A percentile compares a stretch with the other conserved stretches of the same genome.
Evolutionary conservation across 2,888 invertebrate genomes (phyloP).

Genomic region (Cheilosia scutellata): DNA sequence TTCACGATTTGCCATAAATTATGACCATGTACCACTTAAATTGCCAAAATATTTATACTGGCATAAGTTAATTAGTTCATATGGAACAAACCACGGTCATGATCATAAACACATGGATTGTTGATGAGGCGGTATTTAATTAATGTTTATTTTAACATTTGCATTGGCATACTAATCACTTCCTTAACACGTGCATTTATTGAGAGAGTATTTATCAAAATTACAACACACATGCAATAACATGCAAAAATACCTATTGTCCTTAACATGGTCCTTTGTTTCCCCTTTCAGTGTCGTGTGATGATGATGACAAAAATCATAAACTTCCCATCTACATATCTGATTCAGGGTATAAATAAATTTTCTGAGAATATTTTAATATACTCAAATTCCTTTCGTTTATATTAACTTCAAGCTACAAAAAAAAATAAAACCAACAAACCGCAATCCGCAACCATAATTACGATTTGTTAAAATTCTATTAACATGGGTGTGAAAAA

Average conservation of each 20-base stretch:
- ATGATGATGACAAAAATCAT: no score
- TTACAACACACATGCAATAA: no score
- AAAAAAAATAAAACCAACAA: conserved; percentile 3
- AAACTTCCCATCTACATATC: no score
- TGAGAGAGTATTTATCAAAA: background rate
- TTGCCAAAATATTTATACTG: background rate
- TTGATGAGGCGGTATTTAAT: background rate
- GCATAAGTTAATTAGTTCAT: background rate
- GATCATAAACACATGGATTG: background rate
- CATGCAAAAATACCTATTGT: no score
- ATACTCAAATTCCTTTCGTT: background rate
- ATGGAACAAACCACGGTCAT: background rate
- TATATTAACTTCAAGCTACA: background rate
- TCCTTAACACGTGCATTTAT: background rate
- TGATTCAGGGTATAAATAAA: no score
- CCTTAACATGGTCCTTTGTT: no score
- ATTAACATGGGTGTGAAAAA: conserved; percentile 31
- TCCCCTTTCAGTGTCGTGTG: no score
- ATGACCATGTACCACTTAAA: background rate
- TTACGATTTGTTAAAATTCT: conserved; percentile 16
- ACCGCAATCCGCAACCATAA: background rate
- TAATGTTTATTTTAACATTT: background rate
- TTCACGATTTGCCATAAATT: background rate
- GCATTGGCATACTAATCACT: background rate
- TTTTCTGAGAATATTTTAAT: background rate